phyloP scores from a whole-genome alignment of 2,113 vertebrate genomes.

The Barnardius zonarius region DNA sequence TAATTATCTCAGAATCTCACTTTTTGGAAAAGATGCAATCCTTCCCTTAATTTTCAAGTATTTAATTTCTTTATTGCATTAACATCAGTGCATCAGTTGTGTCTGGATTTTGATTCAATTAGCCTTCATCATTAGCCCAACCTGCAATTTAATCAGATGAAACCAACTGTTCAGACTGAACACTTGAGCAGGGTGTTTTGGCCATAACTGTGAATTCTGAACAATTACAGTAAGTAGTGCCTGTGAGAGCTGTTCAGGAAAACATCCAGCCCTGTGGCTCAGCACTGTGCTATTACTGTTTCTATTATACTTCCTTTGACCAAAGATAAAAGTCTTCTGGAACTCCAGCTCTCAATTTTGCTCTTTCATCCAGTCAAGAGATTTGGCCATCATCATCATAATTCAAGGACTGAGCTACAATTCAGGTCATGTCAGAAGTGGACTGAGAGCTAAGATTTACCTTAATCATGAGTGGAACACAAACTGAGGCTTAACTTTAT shows the following conservation, averaged over 20 bases:
- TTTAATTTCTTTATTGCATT: background rate
- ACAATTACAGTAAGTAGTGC: background rate
- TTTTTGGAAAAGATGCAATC: background rate
- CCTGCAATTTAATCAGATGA: background rate
- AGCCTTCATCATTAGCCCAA: background rate
- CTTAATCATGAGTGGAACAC: accelerated
- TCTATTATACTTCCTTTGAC: background rate
- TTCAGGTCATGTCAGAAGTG: background rate
- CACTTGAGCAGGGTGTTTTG: background rate
- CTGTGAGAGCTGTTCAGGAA: background rate
- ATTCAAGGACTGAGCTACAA: background rate
- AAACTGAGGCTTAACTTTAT: background rate
- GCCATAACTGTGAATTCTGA: background rate
- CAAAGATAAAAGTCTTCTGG: background rate
- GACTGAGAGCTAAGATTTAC: background rate
- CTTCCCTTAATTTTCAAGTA: background rate
- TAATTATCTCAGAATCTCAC: background rate
- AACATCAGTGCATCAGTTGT: background rate
- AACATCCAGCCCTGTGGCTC: accelerated
- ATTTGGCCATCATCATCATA: background rate
- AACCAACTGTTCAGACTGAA: background rate
- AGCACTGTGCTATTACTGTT: background rate
- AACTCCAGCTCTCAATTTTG: background rate
- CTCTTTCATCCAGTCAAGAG: background rate
- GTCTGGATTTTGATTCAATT: background rate